These are phyloP conservation scores for Drosophila falleni DNA, from an alignment of 2,888 invertebrate species.

Conservation along the genomic window DNA sequence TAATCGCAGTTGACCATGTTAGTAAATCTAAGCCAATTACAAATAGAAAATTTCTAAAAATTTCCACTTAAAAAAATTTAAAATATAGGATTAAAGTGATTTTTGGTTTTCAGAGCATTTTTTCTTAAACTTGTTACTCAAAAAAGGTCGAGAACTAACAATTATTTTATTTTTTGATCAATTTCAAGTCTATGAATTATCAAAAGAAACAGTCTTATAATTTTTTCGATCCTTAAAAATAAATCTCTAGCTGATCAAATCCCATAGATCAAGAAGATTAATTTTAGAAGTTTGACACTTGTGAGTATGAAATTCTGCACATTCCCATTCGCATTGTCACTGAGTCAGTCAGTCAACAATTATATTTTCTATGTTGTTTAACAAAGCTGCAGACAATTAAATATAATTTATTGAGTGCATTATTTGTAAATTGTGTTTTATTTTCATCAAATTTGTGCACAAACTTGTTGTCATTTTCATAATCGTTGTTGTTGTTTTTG, in stretches of 20 bases:
- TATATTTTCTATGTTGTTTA: not conserved
- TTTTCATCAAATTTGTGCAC: slow-evolving; percentile 40
- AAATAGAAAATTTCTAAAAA: not conserved
- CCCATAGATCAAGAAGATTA: not conserved
- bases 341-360: not conserved
- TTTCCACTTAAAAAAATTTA: too few relatives aligned
- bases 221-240: too few relatives aligned
- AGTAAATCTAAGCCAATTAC: not conserved
- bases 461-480: slow-evolving; percentile 43
- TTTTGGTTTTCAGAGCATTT: too few relatives aligned
- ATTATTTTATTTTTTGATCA: too few relatives aligned
- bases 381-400: slow-evolving; percentile 13
- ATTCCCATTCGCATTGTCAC: not conserved
- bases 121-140: too few relatives aligned
- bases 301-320: not conserved
- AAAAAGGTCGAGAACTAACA: too few relatives aligned
- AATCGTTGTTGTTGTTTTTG: slow-evolving; percentile 30
- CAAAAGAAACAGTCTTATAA: too few relatives aligned
- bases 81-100: too few relatives aligned
- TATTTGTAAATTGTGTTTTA: slow-evolving; percentile 29
- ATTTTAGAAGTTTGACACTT: not conserved
- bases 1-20: not conserved
- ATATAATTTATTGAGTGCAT: slow-evolving; percentile 42
- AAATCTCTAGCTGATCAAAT: not conserved
- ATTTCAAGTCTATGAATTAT: too few relatives aligned